Percentiles rank a stretch among this genome's conserved stretches.
Conservation (phyloP, 2,113 vertebrate genomes). For the Clarias gariepinus region DNA sequence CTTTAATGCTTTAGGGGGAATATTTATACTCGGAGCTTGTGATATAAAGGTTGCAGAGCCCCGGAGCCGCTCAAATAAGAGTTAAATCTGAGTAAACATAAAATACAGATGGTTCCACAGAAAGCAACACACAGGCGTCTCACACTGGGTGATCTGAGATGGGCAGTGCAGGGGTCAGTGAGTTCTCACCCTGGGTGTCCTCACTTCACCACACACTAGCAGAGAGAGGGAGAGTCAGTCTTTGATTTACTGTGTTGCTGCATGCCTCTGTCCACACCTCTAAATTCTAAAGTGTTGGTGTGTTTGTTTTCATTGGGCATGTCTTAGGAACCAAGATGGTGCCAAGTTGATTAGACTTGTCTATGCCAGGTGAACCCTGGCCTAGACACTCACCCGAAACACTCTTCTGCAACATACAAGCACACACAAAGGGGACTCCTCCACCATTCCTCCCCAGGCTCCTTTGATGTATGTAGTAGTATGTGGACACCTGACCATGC, state of each 20-base stretch:
- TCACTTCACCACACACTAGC: slow-evolving; percentile 27
- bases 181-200: slow-evolving; percentile 58
- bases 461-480: neutral
- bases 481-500: neutral
- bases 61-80: neutral
- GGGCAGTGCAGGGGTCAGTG: slow-evolving; percentile 51
- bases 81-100: slow-evolving; percentile 23
- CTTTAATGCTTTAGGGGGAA: neutral
- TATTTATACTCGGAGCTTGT: neutral
- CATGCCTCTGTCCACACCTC: slow-evolving; percentile 23
- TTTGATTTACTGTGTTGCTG: slow-evolving; percentile 39
- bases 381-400: neutral
- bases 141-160: slow-evolving; percentile 51
- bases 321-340: slow-evolving; percentile 44
- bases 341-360: slow-evolving; percentile 51
- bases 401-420: neutral
- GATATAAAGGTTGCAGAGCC: neutral
- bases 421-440: neutral
- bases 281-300: slow-evolving; percentile 16
- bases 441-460: neutral
- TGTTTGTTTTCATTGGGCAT: slow-evolving; percentile 42
- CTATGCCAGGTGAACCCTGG: slow-evolving; percentile 36
- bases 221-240: slow-evolving; percentile 34
- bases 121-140: neutral
- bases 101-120: slow-evolving; percentile 26